phyloP scores from a whole-genome alignment of 2,888 invertebrate genomes.

The Gastrophysa polygoni region DNA sequence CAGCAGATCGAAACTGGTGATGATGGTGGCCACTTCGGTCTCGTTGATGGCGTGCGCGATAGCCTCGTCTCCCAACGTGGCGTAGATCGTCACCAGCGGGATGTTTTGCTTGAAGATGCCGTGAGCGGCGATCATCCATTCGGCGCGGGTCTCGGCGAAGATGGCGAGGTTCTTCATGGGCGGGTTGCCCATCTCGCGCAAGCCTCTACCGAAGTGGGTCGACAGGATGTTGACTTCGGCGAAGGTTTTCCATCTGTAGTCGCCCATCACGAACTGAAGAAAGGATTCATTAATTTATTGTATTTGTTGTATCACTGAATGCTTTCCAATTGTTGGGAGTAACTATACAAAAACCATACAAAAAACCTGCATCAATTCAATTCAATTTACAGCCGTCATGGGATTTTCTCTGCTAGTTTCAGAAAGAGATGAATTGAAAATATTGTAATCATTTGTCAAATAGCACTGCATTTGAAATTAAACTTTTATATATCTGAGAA shows the following conservation, averaged over 20 bases:
- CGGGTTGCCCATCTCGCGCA: conserved; percentile 77
- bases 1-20: conserved; percentile 90
- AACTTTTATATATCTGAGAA: no score
- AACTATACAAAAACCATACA: background rate
- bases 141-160: conserved; percentile 96
- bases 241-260: conserved; percentile 90
- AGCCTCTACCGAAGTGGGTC: conserved; percentile 80
- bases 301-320: background rate
- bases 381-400: no score
- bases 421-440: no score
- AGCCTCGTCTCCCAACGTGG: conserved; percentile 93
- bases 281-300: background rate
- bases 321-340: background rate
- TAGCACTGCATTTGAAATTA: no score
- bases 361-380: no score
- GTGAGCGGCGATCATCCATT: conserved; percentile 97
- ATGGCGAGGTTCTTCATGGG: conserved; percentile 82
- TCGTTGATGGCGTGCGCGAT: conserved; percentile 96
- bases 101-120: conserved; percentile 95
- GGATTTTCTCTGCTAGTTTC: no score
- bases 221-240: conserved; percentile 78
- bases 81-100: conserved; percentile 96
- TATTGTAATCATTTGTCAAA: no score
- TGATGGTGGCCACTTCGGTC: conserved; percentile 91
- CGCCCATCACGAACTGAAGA: conserved; percentile 85